These are phyloP conservation scores for Hyposoter dolosus DNA, from an alignment of 2,888 invertebrate species.

Conservation along the genomic window DNA sequence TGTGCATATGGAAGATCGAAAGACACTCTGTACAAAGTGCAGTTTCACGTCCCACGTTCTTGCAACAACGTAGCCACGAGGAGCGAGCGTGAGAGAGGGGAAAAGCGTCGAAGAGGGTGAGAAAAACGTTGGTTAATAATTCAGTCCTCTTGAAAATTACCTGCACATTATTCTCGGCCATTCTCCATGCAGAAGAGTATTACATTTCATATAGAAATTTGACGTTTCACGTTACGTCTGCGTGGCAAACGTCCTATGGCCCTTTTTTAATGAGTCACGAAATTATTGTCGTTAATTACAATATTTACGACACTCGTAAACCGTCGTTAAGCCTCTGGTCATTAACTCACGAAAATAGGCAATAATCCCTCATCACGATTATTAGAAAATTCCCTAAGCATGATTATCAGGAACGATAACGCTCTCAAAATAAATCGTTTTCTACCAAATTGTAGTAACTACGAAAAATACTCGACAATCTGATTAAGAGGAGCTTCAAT, in stretches of 20 bases:
- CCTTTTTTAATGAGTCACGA: neutral
- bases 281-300: neutral
- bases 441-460: neutral
- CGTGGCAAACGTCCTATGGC: neutral
- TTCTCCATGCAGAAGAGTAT: neutral
- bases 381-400: neutral
- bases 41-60: constrained; percentile 10
- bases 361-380: neutral
- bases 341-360: neutral
- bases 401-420: neutral
- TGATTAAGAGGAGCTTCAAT: neutral
- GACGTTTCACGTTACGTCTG: neutral
- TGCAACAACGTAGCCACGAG: neutral
- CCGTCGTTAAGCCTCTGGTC: neutral
- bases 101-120: constrained; percentile 39
- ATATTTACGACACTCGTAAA: neutral
- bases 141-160: neutral
- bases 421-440: neutral
- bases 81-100: neutral
- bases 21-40: constrained; percentile 33
- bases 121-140: constrained; percentile 31
- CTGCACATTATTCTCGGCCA: neutral
- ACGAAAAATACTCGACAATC: neutral
- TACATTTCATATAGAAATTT: no score
- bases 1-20: constrained; percentile 15